phyloP scores from a whole-genome alignment of 2,888 invertebrate genomes.

The Hesperia comma region DNA sequence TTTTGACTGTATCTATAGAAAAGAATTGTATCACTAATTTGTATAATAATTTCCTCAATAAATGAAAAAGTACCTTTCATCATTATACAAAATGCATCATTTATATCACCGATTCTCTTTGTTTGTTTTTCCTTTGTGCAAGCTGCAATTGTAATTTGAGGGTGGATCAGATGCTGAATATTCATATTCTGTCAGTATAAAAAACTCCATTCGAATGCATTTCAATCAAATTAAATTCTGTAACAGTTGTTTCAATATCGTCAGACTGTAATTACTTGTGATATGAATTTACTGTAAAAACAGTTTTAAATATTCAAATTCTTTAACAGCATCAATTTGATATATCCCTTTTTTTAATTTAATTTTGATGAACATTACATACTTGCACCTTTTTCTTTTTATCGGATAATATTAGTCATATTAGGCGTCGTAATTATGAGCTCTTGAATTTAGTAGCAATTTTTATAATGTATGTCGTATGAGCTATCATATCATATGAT shows the following conservation, averaged over 20 bases:
- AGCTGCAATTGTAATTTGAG: constrained; percentile 27
- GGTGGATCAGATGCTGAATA: constrained; percentile 24
- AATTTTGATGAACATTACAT: neutral
- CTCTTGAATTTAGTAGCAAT: too few relatives aligned
- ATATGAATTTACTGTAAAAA: constrained; percentile 17
- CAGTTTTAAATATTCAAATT: constrained; percentile 15
- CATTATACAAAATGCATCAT: constrained; percentile 27
- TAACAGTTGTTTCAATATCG: constrained; percentile 19
- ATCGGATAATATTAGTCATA: too few relatives aligned
- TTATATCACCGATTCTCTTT: constrained; percentile 22
- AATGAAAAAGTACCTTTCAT: constrained; percentile 9
- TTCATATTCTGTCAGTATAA: constrained; percentile 24
- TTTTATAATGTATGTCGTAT: too few relatives aligned
- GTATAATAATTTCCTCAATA: neutral
- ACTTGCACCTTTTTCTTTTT: neutral
- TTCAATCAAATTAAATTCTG: constrained; percentile 26
- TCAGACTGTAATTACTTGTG: constrained; percentile 14
- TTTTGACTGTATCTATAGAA: too few relatives aligned
- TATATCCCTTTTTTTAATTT: neutral
- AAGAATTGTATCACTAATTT: neutral
- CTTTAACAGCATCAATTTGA: neutral
- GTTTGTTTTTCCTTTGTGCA: constrained; percentile 26
- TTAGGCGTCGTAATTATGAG: too few relatives aligned
- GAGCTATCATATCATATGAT: too few relatives aligned
- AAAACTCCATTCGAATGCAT: constrained; percentile 31